Percentiles rank a stretch among this genome's conserved stretches.
These are phyloP conservation scores for Cyprinodon brontotheroides DNA, from an alignment of 2,113 vertebrate genomes.

Conservation along the genomic window DNA sequence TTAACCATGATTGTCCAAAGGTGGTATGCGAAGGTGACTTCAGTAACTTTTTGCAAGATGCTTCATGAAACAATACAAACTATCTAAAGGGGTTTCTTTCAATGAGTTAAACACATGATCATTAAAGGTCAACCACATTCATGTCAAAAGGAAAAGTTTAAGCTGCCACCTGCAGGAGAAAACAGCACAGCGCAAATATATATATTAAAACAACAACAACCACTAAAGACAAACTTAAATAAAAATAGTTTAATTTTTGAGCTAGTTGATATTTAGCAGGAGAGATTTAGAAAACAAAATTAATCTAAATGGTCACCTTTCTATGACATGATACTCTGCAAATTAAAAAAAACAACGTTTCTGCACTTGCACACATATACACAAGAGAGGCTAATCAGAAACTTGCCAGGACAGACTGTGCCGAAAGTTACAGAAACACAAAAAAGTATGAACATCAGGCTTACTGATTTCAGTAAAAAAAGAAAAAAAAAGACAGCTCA, in stretches of 20 bases:
- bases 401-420: not conserved
- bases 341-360: not conserved
- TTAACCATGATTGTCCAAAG: too few relatives aligned
- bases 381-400: not conserved
- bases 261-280: constrained; percentile 7
- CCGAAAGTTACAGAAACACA: not conserved
- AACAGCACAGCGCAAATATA: constrained; percentile 16
- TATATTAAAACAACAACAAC: constrained; percentile 25
- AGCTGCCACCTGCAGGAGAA: constrained; percentile 63
- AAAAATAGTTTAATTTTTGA: constrained; percentile 67
- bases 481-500: not conserved
- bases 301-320: not conserved
- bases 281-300: not conserved
- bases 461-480: not conserved
- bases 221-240: constrained; percentile 36
- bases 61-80: too few relatives aligned
- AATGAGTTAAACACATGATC: too few relatives aligned
- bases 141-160: constrained; percentile 19
- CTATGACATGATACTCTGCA: not conserved
- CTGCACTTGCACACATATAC: not conserved
- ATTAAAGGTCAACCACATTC: not conserved
- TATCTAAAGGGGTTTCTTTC: too few relatives aligned
- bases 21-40: too few relatives aligned
- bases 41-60: too few relatives aligned
- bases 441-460: constrained; percentile 12